A percentile compares a stretch with the other conserved stretches of the same genome.
Conservation (phyloP, 2,797 vertebrate genomes). For the Stomatorhinus walkeri region DNA sequence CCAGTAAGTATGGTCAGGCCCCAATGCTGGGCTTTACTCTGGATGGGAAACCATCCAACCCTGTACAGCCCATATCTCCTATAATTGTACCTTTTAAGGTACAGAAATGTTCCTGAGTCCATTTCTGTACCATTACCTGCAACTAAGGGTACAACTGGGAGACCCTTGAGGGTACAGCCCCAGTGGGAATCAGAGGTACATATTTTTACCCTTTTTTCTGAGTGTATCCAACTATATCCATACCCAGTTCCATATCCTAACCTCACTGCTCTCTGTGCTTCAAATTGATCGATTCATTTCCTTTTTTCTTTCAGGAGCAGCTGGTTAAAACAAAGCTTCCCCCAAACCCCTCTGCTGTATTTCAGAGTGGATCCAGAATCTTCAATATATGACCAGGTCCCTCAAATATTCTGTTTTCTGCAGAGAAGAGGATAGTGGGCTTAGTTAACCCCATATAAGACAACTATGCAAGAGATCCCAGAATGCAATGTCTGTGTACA, state of each 20-base stretch:
- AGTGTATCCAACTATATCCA: background rate
- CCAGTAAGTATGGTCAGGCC: background rate
- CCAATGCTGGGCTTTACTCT: background rate
- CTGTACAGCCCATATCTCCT: background rate
- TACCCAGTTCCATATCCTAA: background rate
- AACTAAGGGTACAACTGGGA: background rate
- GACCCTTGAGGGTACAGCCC: background rate
- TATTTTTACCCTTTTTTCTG: background rate
- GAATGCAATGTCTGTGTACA: background rate
- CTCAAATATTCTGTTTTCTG: constrained; percentile 20
- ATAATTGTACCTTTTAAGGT: background rate
- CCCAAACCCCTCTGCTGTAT: constrained; percentile 85
- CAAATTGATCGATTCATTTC: background rate
- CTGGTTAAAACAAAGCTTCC: constrained; percentile 76
- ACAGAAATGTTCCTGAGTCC: background rate
- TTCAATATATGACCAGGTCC: constrained; percentile 71
- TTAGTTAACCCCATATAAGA: constrained; percentile 47
- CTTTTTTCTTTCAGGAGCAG: constrained; percentile 60
- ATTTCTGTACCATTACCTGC: background rate
- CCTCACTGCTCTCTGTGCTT: background rate
- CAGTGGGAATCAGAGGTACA: background rate
- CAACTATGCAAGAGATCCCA: constrained; percentile 64
- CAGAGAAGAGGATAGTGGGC: constrained; percentile 25
- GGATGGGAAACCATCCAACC: background rate
- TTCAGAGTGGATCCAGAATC: constrained; percentile 76